Conservation (phyloP, 2,113 vertebrate species). For the Oncorhynchus clarkii region DNA sequence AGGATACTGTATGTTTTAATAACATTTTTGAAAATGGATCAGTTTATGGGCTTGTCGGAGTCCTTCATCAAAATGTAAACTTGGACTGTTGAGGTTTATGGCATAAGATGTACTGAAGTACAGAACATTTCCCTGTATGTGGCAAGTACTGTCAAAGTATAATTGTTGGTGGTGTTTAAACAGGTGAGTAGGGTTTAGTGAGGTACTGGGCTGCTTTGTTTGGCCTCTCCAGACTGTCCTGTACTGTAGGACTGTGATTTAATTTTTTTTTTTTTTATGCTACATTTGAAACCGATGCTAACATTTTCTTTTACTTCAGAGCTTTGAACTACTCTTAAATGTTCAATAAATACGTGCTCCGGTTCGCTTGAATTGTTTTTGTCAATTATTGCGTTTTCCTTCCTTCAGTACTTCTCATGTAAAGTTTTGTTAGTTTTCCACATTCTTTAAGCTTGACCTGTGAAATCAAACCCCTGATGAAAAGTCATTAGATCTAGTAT, state of each 20-base stretch:
- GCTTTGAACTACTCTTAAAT: slow-evolving; percentile 55
- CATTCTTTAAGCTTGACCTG: too few relatives aligned
- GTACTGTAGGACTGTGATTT: slow-evolving; percentile 34
- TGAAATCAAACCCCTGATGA: too few relatives aligned
- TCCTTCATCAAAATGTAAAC: neutral
- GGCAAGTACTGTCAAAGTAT: neutral
- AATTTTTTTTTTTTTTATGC: neutral
- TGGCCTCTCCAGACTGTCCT: slow-evolving; percentile 36
- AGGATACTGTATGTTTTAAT: neutral
- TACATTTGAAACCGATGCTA: slow-evolving; percentile 17
- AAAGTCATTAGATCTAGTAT: neutral
- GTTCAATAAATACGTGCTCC: slow-evolving; percentile 63
- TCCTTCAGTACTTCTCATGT: neutral
- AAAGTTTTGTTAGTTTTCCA: too few relatives aligned
- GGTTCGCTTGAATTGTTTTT: slow-evolving; percentile 29
- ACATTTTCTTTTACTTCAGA: slow-evolving; percentile 48
- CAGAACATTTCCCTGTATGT: neutral
- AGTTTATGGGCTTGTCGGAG: neutral
- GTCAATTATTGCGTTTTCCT: neutral
- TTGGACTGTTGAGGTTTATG: neutral
- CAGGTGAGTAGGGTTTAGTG: slow-evolving; percentile 11
- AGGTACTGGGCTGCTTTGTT: slow-evolving; percentile 18
- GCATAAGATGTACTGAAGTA: neutral
- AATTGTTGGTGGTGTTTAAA: neutral
- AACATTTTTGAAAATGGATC: neutral